Evolutionary conservation across 2,113 vertebrate species (phyloP), one percentile per base, ranked within the genome.

Genomic region (Zonotrichia leucophrys): DNA sequence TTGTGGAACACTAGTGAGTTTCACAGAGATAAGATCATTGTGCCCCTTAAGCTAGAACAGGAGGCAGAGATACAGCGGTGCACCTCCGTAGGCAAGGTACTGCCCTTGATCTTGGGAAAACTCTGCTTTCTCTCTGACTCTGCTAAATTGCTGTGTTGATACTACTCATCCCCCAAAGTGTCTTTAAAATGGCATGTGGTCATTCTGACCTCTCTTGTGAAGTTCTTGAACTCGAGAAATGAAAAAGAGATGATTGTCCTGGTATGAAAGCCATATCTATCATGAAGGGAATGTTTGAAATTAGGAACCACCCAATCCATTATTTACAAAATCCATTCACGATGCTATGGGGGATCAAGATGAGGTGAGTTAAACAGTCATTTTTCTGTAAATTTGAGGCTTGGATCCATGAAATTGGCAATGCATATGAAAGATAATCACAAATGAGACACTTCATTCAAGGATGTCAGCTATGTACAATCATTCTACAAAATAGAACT

Each of bases 111-210:
- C 69, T 90, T 55, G 49, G 41, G 41, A 35, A 47, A 67, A 12
- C 9, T 31, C 41, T 46, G 52, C 67, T 74, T 74, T 44, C 60
- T 55, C 81, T 18, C 25, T 22, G 52, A 44, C 30, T 49, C 47
- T 50, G 59, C 42, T 53, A 28, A 74, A 37, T 37, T 44, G 24
- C 76, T 52, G 15, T 28, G 12, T 67, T 59, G 31, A n/a, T 28
- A 47, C 37, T 13, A 30, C 31, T 66, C 58, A 74, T 15, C 12
- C 12, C 4, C 24, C 7, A 63, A 3, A 0, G 4, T 0, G 1
- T 30, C 55, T 80, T 90, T 72, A 79, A 62, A 83, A 74, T 27
- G 28, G 20, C 15, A 21, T 33, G 16, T 5, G 24, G 42, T 23
- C 50, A 47, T 27, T 73, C 49, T 79, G 60, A 66, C 53, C 37